A percentile compares a stretch with the other conserved stretches of the same genome.
These are phyloP conservation scores for Tetramorium simillimum DNA, from an alignment of 1,140 invertebrate genomes.

Conservation along the genomic window DNA sequence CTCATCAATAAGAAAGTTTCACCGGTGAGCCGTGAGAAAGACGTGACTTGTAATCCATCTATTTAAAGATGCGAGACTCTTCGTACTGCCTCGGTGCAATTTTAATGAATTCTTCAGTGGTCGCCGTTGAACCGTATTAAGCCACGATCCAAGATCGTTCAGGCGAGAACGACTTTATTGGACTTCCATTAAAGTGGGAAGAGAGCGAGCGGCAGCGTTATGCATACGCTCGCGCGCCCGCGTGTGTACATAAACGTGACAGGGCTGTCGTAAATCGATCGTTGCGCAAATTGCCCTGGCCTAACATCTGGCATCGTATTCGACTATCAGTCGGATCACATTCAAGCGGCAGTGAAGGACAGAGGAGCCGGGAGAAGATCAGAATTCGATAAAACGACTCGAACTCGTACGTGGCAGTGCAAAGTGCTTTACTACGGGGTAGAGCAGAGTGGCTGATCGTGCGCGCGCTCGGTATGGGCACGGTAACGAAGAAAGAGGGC, in stretches of 20 bases:
- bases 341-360: slow-evolving; percentile 67
- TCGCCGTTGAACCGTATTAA: slow-evolving; percentile 43
- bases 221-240: not conserved
- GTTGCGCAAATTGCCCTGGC: slow-evolving; percentile 75
- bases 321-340: slow-evolving; percentile 78
- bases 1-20: slow-evolving; percentile 25
- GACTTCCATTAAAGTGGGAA: slow-evolving; percentile 70
- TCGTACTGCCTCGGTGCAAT: not conserved
- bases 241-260: not conserved
- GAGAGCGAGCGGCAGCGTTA: slow-evolving; percentile 12
- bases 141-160: slow-evolving; percentile 61
- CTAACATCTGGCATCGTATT: slow-evolving; percentile 74
- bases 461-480: not conserved
- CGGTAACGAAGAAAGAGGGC: slow-evolving; percentile 5
- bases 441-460: slow-evolving; percentile 44
- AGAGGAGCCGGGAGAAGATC: slow-evolving; percentile 67
- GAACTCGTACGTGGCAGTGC: slow-evolving; percentile 46
- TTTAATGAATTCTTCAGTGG: slow-evolving; percentile 59
- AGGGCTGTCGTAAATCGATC: slow-evolving; percentile 75
- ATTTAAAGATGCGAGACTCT: slow-evolving; percentile 40
- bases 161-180: slow-evolving; percentile 70
- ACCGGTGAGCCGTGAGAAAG: not conserved
- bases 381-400: slow-evolving; percentile 75
- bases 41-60: slow-evolving; percentile 14
- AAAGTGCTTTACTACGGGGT: slow-evolving; percentile 60